A percentile compares a stretch with the other conserved stretches of the same genome.
These are phyloP conservation scores for Lutjanus campechanus DNA, from an alignment of 2,797 vertebrate genomes.

Conservation along the genomic window DNA sequence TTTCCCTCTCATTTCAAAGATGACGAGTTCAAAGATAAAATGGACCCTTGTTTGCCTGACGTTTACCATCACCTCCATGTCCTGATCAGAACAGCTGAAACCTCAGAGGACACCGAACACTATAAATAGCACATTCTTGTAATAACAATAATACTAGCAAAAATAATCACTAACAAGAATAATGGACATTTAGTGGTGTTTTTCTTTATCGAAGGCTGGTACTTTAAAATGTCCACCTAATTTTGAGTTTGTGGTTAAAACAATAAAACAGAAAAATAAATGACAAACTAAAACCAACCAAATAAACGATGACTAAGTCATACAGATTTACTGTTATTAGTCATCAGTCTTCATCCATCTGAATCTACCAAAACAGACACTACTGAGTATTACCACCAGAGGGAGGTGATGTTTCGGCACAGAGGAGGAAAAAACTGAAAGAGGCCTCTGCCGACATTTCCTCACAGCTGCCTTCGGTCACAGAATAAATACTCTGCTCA, in stretches of 20 bases:
- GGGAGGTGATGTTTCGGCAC: constrained; percentile 61
- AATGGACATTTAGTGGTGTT: not conserved
- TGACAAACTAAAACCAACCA: not conserved
- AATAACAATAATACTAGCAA: not conserved
- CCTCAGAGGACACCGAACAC: not conserved
- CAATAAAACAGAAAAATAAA: not conserved
- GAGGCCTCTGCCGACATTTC: constrained; percentile 69
- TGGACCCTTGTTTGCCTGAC: not conserved
- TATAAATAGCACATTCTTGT: not conserved
- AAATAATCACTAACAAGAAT: not conserved
- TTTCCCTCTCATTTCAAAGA: not conserved
- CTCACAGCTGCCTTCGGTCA: constrained; percentile 48
- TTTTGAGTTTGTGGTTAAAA: not conserved
- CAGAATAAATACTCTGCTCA: constrained; percentile 33
- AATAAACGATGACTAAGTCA: not conserved
- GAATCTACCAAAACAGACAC: not conserved
- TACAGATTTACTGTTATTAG: not conserved
- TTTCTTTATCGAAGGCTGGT: not conserved
- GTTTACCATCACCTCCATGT: not conserved
- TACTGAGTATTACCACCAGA: constrained; percentile 68
- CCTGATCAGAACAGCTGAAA: not conserved
- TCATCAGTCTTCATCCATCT: not conserved
- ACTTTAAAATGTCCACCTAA: not conserved
- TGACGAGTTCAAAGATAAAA: constrained; percentile 3
- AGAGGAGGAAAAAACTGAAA: constrained; percentile 38